Evolutionary conservation across 2,888 invertebrate genomes (phyloP), one percentile per base, ranked within the genome.

Genomic region (Venusia cambrica): DNA sequence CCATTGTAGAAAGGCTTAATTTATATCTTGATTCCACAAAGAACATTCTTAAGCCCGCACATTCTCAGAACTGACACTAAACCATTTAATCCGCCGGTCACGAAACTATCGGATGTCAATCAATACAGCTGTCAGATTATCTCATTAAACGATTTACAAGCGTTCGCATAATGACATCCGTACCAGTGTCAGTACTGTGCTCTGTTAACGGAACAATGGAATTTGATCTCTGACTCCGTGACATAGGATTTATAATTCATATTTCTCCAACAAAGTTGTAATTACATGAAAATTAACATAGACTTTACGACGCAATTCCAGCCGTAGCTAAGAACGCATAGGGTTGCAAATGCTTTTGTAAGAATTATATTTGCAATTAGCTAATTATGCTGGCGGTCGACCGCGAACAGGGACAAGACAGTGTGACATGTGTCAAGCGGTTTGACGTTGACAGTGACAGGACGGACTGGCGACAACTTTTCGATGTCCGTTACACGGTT

Each of bases 381-480:
- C 73, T 75, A 76, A 78, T 78, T 76, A 76, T 48, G n/a, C n/a
- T n/a, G 15, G 38, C 29, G 37, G 43, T 39, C 29, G 48, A 48
- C 43, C 39, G 47, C 28, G 33, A 38, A 37, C 38, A 27, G 45
- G 22, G 41, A 51, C 46, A 41, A 48, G 56, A 55, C 55, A 46
- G 53, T 54, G 51, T 55, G 63, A 64, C 62, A 57, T 44, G 60
- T 65, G 68, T 69, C 68, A 58, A 36, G 58, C 34, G 57, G 62
- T 63, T 63, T 48, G 48, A 51, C 45, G 35, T 56, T 45, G 46
- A 46, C 47, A 46, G 55, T 55, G 58, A 59, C 61, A 41, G 34
- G 51, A 64, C 63, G 63, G 73, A 71, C 68, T 65, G 33, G 37
- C 38, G 44, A 57, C 67, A 74, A 76, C 70, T 76, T 78, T 77